Percentiles rank a stretch among this genome's conserved stretches.
Conservation (phyloP, 2,797 vertebrate genomes). For the Anguilla anguilla region DNA sequence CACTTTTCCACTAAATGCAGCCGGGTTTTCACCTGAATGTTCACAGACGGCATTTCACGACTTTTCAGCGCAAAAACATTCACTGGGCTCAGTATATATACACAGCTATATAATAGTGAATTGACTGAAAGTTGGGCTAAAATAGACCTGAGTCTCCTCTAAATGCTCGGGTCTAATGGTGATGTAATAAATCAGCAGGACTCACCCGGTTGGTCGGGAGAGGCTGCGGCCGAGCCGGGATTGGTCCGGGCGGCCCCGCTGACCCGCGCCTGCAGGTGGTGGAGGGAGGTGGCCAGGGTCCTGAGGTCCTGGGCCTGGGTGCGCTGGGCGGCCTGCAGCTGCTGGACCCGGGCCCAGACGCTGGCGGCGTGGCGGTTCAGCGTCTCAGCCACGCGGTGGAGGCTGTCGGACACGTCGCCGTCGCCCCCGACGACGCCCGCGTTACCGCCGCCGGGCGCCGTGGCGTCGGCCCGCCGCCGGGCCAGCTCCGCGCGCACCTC, state of each 20-base stretch:
- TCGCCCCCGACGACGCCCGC: constrained; percentile 67
- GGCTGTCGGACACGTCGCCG: constrained; percentile 73
- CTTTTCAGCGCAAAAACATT: too few species aligned
- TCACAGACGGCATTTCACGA: too few species aligned
- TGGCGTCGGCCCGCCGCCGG: constrained; percentile 70
- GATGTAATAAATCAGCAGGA: neutral
- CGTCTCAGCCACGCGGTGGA: constrained; percentile 78
- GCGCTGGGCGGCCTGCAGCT: constrained; percentile 79
- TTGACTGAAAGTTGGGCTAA: too few species aligned
- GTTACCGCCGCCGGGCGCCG: constrained; percentile 60
- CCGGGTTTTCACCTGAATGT: too few species aligned
- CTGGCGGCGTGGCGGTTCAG: constrained; percentile 77
- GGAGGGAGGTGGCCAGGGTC: constrained; percentile 77
- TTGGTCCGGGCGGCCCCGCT: constrained; percentile 74
- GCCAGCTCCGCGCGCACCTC: constrained; percentile 71
- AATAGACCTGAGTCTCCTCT: neutral
- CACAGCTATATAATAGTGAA: neutral
- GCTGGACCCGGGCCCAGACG: constrained; percentile 73
- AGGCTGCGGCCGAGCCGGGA: constrained; percentile 65
- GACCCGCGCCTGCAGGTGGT: constrained; percentile 77
- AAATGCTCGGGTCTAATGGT: neutral
- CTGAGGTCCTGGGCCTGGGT: constrained; percentile 78
- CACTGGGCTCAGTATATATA: neutral
- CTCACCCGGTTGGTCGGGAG: constrained; percentile 73
- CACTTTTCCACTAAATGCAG: too few species aligned